Percentiles rank a stretch among this genome's conserved stretches.
Conservation (phyloP, 2,113 vertebrate species). For the Phasianus colchicus region DNA sequence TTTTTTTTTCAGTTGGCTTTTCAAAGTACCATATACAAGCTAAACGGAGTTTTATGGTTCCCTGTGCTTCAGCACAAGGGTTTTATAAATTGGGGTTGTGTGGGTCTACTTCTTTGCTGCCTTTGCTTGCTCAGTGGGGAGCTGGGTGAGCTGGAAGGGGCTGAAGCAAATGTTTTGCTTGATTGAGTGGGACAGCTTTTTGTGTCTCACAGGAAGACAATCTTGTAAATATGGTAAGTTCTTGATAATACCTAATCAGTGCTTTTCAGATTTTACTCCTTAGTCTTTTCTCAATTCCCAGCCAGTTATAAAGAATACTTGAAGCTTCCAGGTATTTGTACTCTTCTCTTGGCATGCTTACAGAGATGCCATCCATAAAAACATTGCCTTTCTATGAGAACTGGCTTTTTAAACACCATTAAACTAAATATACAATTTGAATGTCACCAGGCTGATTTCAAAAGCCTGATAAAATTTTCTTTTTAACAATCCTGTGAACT, state of each 20-base stretch:
- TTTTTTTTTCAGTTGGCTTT: background rate
- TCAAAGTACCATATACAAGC: background rate
- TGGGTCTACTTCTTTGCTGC: rapidly evolving
- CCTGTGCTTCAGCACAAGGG: background rate
- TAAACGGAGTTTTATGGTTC: background rate
- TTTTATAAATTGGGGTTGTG: background rate
- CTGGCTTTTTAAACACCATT: background rate
- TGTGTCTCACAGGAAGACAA: background rate
- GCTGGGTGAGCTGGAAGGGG: background rate
- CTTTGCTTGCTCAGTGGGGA: background rate
- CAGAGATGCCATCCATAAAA: background rate
- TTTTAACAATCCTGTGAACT: background rate
- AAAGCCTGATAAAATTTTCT: background rate
- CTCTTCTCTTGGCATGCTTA: background rate
- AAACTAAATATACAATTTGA: background rate
- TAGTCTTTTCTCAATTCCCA: background rate
- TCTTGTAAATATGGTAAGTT: background rate
- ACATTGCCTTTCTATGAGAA: background rate
- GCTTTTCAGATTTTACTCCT: background rate
- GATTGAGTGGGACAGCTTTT: background rate
- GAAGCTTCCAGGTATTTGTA: background rate
- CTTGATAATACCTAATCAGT: background rate
- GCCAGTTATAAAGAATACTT: background rate
- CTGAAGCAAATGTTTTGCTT: background rate
- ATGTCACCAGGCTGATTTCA: background rate